Conservation (phyloP, 1,140 invertebrate genomes). For the Drosophila insularis region DNA sequence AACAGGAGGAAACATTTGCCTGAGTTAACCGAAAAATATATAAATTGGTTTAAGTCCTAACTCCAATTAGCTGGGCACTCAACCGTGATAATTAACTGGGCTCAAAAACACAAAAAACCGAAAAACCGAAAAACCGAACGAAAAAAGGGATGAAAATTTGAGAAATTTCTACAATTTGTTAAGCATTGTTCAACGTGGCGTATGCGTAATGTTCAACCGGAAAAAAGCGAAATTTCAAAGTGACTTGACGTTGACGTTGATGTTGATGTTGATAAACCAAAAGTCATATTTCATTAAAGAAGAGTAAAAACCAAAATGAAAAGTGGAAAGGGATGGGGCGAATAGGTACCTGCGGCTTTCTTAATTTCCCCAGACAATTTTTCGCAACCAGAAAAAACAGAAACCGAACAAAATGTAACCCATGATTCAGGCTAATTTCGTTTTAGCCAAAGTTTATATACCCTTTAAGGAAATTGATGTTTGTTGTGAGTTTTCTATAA, state of each 20-base stretch:
- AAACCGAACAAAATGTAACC: slow-evolving; percentile 1
- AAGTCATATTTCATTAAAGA: slow-evolving; percentile 69
- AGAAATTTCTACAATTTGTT: slow-evolving; percentile 31
- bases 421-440: not conserved
- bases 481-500: too few species aligned
- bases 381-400: slow-evolving; percentile 42
- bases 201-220: slow-evolving; percentile 60
- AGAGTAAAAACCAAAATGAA: slow-evolving; percentile 44
- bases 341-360: slow-evolving; percentile 63
- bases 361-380: slow-evolving; percentile 77
- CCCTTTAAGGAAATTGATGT: not conserved
- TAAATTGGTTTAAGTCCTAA: slow-evolving; percentile 35
- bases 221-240: slow-evolving; percentile 33
- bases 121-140: not conserved
- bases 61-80: slow-evolving; percentile 69
- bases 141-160: slow-evolving; percentile 27
- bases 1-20: slow-evolving; percentile 19
- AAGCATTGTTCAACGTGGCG: slow-evolving; percentile 62
- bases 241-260: slow-evolving; percentile 35
- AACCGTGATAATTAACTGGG: slow-evolving; percentile 67
- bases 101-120: not conserved
- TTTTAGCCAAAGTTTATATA: not conserved
- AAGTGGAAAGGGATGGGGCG: not conserved
- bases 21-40: slow-evolving; percentile 8
- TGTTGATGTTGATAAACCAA: slow-evolving; percentile 30